phyloP scores from a whole-genome alignment of 2,888 invertebrate genomes.

The Lithosia quadra region DNA sequence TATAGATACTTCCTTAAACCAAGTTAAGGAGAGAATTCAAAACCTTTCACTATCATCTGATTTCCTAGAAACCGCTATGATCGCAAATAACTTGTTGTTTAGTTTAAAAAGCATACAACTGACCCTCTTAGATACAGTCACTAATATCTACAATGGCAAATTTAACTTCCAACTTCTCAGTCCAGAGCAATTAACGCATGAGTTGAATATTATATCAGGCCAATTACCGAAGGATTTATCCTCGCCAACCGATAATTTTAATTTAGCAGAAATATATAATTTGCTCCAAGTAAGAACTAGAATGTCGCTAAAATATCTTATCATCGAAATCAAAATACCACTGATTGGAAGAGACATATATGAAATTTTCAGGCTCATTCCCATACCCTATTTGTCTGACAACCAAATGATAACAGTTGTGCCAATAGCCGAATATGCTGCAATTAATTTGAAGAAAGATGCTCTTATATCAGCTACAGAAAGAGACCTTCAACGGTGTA shows the following conservation, averaged over 20 bases:
- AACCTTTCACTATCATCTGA: neutral
- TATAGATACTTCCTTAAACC: neutral
- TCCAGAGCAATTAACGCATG: neutral
- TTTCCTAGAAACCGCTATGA: neutral
- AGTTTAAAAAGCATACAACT: conserved; percentile 15
- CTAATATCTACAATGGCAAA: conserved; percentile 20
- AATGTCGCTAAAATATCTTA: neutral
- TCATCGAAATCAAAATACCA: neutral
- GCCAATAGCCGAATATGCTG: too few species aligned
- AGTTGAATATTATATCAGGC: neutral
- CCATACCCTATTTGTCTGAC: neutral
- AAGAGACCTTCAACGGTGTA: too few species aligned
- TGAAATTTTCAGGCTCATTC: conserved; percentile 5
- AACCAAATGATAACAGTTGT: conserved; percentile 2
- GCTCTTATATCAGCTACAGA: too few species aligned
- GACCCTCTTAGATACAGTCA: conserved; percentile 18
- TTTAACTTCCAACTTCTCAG: conserved; percentile 21
- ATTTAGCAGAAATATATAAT: conserved; percentile 15
- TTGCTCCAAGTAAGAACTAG: conserved; percentile 13
- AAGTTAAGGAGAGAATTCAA: conserved; percentile 3
- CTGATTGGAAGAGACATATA: conserved; percentile 10
- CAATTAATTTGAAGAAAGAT: too few species aligned
- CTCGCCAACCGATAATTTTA: conserved; percentile 10
- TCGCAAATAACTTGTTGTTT: neutral
- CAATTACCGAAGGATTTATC: neutral